Evolutionary conservation across 2,797 vertebrate species (phyloP).

Genomic region (Clarias fuscus): DNA sequence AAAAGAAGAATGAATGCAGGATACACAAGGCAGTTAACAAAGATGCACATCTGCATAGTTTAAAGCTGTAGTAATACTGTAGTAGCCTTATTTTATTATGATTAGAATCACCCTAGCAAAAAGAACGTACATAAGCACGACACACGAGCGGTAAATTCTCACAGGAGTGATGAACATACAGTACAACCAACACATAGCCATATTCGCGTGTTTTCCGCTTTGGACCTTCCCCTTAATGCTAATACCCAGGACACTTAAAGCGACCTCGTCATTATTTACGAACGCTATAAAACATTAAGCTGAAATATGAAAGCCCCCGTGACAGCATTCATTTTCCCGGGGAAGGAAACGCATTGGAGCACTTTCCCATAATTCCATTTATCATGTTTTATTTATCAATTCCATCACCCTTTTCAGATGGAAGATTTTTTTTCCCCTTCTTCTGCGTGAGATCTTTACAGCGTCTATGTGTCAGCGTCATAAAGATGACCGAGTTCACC

Average conservation of each 20-base stretch:
- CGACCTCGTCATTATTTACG: conserved; percentile 16
- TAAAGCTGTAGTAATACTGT: too few species aligned
- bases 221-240: not conserved
- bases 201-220: not conserved
- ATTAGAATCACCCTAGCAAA: not conserved
- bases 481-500: conserved; percentile 34
- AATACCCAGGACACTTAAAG: not conserved
- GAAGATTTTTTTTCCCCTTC: not conserved
- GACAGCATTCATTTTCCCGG: conserved; percentile 10
- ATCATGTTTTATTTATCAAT: conserved; percentile 38
- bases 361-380: conserved; percentile 10
- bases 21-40: too few species aligned
- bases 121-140: not conserved
- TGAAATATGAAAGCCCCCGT: conserved; percentile 8
- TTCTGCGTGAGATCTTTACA: conserved; percentile 17
- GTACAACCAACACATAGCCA: not conserved
- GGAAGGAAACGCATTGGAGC: not conserved
- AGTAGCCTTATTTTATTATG: too few species aligned
- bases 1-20: too few species aligned
- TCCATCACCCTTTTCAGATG: conserved; percentile 21
- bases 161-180: not conserved
- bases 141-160: not conserved
- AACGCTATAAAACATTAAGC: conserved; percentile 1
- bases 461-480: conserved; percentile 14
- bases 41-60: too few species aligned